A percentile compares a stretch with the other conserved stretches of the same genome.
phyloP scores from a whole-genome alignment of 2,797 vertebrate genomes.

The Clamator glandarius region DNA sequence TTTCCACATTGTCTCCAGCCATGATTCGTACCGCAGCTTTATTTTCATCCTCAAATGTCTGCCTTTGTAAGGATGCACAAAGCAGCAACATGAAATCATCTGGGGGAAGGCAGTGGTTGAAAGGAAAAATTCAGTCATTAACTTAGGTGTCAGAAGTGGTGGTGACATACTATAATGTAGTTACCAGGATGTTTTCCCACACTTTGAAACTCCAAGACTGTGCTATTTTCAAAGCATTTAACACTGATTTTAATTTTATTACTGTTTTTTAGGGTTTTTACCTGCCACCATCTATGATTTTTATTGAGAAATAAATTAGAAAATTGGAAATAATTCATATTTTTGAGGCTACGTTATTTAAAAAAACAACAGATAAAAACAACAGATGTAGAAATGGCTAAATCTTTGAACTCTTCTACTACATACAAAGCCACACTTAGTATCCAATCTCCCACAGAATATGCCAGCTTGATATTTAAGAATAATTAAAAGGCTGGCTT shows the following conservation, averaged over 20 bases:
- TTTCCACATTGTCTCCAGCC: conserved; percentile 98
- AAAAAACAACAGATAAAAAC: background rate
- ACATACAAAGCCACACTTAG: background rate
- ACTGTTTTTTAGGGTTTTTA: background rate
- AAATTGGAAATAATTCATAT: background rate
- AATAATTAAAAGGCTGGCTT: background rate
- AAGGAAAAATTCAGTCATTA: background rate
- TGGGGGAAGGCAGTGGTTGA: conserved; percentile 58
- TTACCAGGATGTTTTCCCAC: background rate
- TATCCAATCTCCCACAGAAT: background rate
- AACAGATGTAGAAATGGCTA: background rate
- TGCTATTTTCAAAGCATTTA: background rate
- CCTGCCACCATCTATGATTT: background rate
- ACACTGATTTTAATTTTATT: background rate
- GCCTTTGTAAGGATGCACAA: conserved; percentile 93
- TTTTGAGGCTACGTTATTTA: background rate
- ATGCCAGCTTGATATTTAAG: background rate
- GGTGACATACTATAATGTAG: background rate
- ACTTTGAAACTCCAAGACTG: background rate
- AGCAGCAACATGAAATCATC: conserved; percentile 97
- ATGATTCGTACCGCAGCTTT: conserved; percentile 93
- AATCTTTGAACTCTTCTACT: background rate
- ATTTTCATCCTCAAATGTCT: conserved; percentile 97
- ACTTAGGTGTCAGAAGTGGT: background rate
- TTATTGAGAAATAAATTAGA: background rate